Base-by-base conservation (phyloP, 2,888 invertebrate genomes). In the Conops quadrifasciatus region DNA sequence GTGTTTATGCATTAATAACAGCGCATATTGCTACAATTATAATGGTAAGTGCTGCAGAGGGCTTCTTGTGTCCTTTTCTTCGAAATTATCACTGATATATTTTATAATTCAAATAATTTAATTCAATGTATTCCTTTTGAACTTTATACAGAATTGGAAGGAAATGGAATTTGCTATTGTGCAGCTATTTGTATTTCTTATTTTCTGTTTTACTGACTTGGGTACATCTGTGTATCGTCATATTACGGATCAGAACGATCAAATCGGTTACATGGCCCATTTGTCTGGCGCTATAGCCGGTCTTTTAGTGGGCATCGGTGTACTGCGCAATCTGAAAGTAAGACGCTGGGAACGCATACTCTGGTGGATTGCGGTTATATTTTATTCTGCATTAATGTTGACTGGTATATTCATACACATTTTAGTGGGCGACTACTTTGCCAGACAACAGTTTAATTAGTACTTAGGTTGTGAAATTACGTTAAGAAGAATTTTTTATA, bases 161-260 rank as follows among this genome's bases (percentile, higher is more conserved):
- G 96, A 98, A 87, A 99, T 99, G 98, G 94, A 97, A 81, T 96
- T 93, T 83, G 95, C 96, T 1, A 89, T 93, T 75, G 88, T 94
- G 11, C 94, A 98, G 80, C 88, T 98, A 28, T 82, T 94, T 9
- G 90, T 96, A 24, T 94, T 98, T 82, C 78, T 95, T 0, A 84
- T 95, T 9, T 89, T 98, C 75, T 93, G 94, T 4, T 89, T 88
- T 0, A 91, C 93, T 53, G 98, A 99, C 86, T 88, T 96, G 64
- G 94, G 95, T 26, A 92, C 95, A 15, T 97, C 98, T 0, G 89
- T 98, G 45, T 97, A 97, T 87, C 93, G 94, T 19, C 96, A 97
- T 84, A 88, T 91, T 72, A 87, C 90, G 21, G 89, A 91, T 65
- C 87, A 89, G 1, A 87, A 90, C 60, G 92, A 92, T 82, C 91